Percentiles rank a stretch among this genome's conserved stretches.
These are phyloP conservation scores for Meiosimyza decipiens DNA, from an alignment of 2,888 invertebrate species.

Conservation along the genomic window DNA sequence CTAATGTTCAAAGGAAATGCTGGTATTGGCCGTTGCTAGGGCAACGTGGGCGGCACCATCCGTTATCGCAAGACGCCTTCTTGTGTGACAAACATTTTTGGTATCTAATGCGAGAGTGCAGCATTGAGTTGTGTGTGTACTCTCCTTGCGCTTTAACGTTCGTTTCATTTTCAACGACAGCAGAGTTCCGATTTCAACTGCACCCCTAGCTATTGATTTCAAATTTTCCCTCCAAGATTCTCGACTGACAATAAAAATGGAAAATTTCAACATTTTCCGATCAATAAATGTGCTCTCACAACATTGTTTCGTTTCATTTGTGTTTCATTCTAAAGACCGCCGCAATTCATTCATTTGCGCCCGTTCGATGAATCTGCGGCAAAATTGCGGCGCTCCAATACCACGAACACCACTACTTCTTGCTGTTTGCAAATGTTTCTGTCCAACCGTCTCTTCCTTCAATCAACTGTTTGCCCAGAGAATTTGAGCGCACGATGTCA, in stretches of 20 bases:
- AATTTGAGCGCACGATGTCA: slow-evolving; percentile 23
- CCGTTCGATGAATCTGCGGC: slow-evolving; percentile 17
- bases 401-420: too few species aligned
- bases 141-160: too few species aligned
- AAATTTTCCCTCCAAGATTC: too few species aligned
- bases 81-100: slow-evolving; percentile 13
- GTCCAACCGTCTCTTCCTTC: slow-evolving; percentile 30
- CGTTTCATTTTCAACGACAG: background rate
- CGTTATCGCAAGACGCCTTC: slow-evolving; percentile 49
- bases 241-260: too few species aligned
- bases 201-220: too few species aligned
- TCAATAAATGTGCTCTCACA: too few species aligned
- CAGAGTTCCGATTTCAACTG: background rate
- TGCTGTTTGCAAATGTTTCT: slow-evolving; percentile 49
- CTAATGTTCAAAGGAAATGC: slow-evolving; percentile 18
- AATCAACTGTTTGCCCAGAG: slow-evolving; percentile 52
- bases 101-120: background rate
- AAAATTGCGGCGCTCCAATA: slow-evolving; percentile 1
- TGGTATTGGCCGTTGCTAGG: slow-evolving; percentile 51
- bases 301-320: too few species aligned
- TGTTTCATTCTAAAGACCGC: too few species aligned
- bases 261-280: too few species aligned
- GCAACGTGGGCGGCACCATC: slow-evolving; percentile 51
- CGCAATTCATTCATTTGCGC: slow-evolving; percentile 4
- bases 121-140: background rate